These are phyloP conservation scores for Tigriopus californicus DNA, from an alignment of 2,888 invertebrate species.

Conservation along the genomic window DNA sequence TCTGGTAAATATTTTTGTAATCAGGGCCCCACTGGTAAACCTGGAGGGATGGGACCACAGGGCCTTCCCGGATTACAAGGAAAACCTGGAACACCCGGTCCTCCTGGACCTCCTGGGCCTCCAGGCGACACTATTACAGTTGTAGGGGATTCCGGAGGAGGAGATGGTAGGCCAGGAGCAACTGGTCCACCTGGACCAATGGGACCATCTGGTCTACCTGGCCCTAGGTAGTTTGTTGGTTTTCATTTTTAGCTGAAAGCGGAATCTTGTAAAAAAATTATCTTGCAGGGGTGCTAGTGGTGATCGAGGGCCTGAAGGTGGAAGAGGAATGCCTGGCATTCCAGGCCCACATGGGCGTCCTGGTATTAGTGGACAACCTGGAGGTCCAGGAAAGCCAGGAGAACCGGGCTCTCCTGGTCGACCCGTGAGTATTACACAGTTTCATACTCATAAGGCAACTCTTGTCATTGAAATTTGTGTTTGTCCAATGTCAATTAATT, in stretches of 20 bases:
- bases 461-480: too few relatives aligned
- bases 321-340: constrained; percentile 24
- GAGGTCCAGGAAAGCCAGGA: constrained; percentile 30
- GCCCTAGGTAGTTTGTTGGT: constrained; percentile 21
- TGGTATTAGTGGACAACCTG: constrained; percentile 32
- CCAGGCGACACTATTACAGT: constrained; percentile 20
- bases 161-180: constrained; percentile 20
- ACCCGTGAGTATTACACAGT: constrained; percentile 12
- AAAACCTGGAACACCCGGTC: constrained; percentile 24
- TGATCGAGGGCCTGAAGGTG: constrained; percentile 24
- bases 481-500: too few relatives aligned
- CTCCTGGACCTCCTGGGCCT: constrained; percentile 24
- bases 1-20: not conserved
- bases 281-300: constrained; percentile 24
- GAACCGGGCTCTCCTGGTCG: constrained; percentile 20
- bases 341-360: constrained; percentile 28
- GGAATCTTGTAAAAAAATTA: too few relatives aligned
- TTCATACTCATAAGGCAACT: too few relatives aligned
- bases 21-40: constrained; percentile 31
- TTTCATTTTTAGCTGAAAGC: too few relatives aligned
- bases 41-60: constrained; percentile 28
- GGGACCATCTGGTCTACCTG: constrained; percentile 25
- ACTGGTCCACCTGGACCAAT: constrained; percentile 21
- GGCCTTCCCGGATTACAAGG: constrained; percentile 21
- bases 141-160: constrained; percentile 15